Evolutionary conservation across 1,140 invertebrate genomes (phyloP), one percentile per base, ranked within the genome.

Genomic region (Sinonovacula constricta): DNA sequence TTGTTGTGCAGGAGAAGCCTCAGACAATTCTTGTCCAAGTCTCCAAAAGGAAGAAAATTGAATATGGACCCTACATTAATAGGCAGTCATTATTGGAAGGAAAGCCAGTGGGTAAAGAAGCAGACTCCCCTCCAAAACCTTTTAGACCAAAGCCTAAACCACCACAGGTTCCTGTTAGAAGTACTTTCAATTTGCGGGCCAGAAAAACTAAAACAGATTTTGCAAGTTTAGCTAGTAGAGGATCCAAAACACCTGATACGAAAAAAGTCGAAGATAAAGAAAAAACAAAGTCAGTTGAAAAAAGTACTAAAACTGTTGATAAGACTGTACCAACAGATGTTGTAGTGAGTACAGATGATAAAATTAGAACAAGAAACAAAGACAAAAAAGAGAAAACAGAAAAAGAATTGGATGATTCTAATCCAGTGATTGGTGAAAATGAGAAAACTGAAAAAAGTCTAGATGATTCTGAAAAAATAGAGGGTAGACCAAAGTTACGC

Each of bases 21-120:
- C 72, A 76, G 36, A 76, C 72, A 22, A 76, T 76, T 59, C 34
- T 76, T 57, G 72, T 76, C 7, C 72, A 76, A 53, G 72, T 76
- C 0, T 76, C 72, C 30, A 76, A 76, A 67, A 66, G 72, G 31
- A 76, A 76, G 36, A 76, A 76, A 59, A 76, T 76, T 57, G 72
- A 76, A 59, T 76, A 76, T 76, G 72, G 72, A 36, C 72, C 72
- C 34, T 76, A 76, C 22, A 24, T 76, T 18, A 76, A 76, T 56
- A 36, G 62, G 54, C 72, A 76, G 30, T 76, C 72, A 28, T 49
- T 76, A 31, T 33, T 76, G 2, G 72, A 76, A 67, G 72, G 72
- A 1, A 76, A 76, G 54, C 72, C 72, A 0, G 65, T 65, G 15
- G 45, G 28, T 18, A 76, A 63, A 36, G 72, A 76, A 39, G 31